These are phyloP conservation scores for Trichogramma pretiosum DNA, from an alignment of 1,140 invertebrate species.

Conservation along the genomic window DNA sequence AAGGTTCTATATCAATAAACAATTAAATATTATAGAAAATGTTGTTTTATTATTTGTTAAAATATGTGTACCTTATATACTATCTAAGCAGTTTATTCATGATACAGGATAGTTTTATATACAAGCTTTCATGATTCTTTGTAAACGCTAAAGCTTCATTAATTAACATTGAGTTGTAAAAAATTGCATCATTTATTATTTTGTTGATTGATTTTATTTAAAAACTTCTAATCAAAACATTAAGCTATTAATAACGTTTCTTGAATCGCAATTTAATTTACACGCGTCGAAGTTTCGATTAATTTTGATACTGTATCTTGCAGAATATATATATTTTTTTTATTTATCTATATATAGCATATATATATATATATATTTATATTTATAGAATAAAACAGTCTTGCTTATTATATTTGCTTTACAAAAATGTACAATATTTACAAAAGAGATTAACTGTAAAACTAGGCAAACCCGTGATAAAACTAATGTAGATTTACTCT, in stretches of 20 bases:
- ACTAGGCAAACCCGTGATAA: slow-evolving; percentile 9
- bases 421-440: slow-evolving; percentile 18
- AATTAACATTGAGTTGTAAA: slow-evolving; percentile 13
- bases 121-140: slow-evolving; percentile 15
- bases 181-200: slow-evolving; percentile 14
- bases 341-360: too few species aligned
- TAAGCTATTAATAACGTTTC: too few species aligned
- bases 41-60: slow-evolving; percentile 7
- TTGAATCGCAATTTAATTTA: slow-evolving; percentile 5
- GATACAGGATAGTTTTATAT: slow-evolving; percentile 16
- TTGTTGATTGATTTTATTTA: too few species aligned
- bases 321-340: too few species aligned
- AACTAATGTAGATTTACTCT: too few species aligned
- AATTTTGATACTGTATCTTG: neutral
- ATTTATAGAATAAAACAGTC: slow-evolving; percentile 17
- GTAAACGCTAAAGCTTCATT: slow-evolving; percentile 10
- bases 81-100: slow-evolving; percentile 14
- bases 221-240: too few species aligned
- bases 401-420: slow-evolving; percentile 12
- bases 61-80: slow-evolving; percentile 15
- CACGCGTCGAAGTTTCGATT: slow-evolving; percentile 6
- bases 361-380: slow-evolving; percentile 5
- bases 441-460: slow-evolving; percentile 16
- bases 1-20: neutral
- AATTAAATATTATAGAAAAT: slow-evolving; percentile 6